Evolutionary conservation across 2,888 invertebrate species (phyloP).

Genomic region (Lithosia quadra): DNA sequence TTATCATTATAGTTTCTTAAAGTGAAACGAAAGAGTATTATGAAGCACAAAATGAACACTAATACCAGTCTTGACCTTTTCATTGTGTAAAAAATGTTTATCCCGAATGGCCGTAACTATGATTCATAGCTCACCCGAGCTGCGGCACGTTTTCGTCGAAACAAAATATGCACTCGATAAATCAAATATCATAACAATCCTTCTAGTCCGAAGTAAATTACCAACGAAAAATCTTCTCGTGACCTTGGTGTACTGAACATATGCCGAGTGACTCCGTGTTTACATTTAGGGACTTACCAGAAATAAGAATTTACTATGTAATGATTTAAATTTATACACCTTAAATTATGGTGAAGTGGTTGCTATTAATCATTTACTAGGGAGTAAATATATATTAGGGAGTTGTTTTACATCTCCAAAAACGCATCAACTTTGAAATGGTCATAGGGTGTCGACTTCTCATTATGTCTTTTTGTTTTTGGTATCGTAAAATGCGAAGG

Average conservation of each 20-base stretch:
- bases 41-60: constrained; percentile 46
- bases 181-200: constrained; percentile 77
- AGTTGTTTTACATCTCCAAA: background rate
- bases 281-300: constrained; percentile 54
- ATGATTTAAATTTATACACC: constrained; percentile 49
- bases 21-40: constrained; percentile 3
- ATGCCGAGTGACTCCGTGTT: constrained; percentile 47
- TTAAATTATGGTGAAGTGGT: constrained; percentile 28
- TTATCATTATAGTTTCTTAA: background rate
- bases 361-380: constrained; percentile 21
- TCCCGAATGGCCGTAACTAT: constrained; percentile 61
- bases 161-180: constrained; percentile 75
- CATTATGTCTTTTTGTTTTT: background rate
- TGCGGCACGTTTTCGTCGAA: constrained; percentile 63
- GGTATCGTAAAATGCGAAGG: background rate
- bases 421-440: background rate
- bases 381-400: constrained; percentile 4
- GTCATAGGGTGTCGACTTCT: background rate
- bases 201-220: constrained; percentile 62
- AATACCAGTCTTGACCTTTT: constrained; percentile 60
- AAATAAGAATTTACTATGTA: constrained; percentile 48
- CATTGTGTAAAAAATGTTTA: constrained; percentile 62
- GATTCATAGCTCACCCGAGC: constrained; percentile 69
- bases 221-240: constrained; percentile 57
- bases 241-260: constrained; percentile 57